Evolutionary conservation across 2,113 vertebrate species (phyloP), one percentile per base, ranked within the genome.

Genomic region (Ophthalmolycus amberensis): DNA sequence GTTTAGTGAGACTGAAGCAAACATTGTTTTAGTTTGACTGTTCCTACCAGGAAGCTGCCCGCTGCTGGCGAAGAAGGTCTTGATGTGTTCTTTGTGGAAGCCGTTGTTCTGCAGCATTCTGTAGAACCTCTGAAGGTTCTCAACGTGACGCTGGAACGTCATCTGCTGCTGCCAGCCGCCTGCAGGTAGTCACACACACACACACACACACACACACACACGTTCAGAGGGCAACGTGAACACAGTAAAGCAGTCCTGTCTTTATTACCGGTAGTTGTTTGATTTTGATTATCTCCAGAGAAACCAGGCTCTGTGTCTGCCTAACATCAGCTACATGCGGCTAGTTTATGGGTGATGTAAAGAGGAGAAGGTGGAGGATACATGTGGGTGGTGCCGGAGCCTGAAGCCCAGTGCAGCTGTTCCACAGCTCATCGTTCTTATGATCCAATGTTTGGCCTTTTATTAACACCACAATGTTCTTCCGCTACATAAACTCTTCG

Each of bases 161-260:
- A 96, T 95, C 78, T 95, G 95, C 67, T 96, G 94, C 92, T 91
- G 95, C 96, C 96, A 96, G 25, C 95, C 95, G 6, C 95, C 96
- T 95, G 65, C 46, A 52, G 29, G 20, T 52, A 27, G 54, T 58
- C 1, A n/a, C 22, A 74, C 8, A 54, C 37, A 52, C 50, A 84
- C 44, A 72, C 67, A 25, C 22, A 75, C 9, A 29, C n/a, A 75
- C 9, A 29, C 22, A 75, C 9, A 29, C 34, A 78, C 52, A 60
- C 44, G n/a, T 29, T 62, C 27, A 46, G 11, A 74, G 12, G 58
- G 11, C 27, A 29, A 5, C 10, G 2, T 59, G 10, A 59, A 27
- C 15, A 20, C 9, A 29, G 29, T 20, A 29, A 38, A 29, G 56
- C 54, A 44, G 2, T 27, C 14, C 14, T 48, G 66, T 20, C 15